phyloP scores from a whole-genome alignment of 2,113 vertebrate species.

The Syngnathus floridae region DNA sequence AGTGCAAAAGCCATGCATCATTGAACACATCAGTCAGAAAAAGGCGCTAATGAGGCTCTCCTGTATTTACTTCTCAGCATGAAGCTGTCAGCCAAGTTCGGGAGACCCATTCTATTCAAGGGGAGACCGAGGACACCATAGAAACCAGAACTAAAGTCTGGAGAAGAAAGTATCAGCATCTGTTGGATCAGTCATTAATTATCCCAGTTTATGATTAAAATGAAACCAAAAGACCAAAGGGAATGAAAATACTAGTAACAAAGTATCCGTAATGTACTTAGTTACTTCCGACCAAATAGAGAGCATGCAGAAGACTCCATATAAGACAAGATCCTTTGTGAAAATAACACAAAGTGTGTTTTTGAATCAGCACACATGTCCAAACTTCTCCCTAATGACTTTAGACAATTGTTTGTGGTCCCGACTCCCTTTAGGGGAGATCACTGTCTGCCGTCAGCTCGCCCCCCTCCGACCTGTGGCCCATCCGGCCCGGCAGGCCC shows the following conservation, averaged over 20 bases:
- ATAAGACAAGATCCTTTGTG: neutral
- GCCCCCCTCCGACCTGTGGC: constrained; percentile 5
- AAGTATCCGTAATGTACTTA: too few species aligned
- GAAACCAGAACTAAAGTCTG: too few species aligned
- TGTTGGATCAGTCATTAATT: too few species aligned
- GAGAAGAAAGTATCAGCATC: too few species aligned
- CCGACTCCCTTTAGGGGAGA: constrained; percentile 5
- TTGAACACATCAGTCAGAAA: neutral
- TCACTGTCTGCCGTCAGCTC: constrained; percentile 4
- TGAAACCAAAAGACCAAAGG: too few species aligned
- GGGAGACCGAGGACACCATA: neutral
- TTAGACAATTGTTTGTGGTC: constrained; percentile 6
- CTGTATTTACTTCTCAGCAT: neutral
- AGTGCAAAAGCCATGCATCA: neutral
- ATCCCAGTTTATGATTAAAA: too few species aligned
- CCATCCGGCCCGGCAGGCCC: constrained; percentile 1
- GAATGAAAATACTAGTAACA: too few species aligned
- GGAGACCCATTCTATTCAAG: neutral
- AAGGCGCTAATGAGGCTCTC: neutral
- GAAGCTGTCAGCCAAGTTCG: neutral
- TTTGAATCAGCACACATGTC: neutral
- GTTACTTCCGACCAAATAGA: neutral
- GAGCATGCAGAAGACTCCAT: neutral
- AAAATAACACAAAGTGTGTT: neutral
- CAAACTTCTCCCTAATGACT: constrained; percentile 4